phyloP scores from a whole-genome alignment of 1,140 invertebrate species.

The Lordiphosa clarofinis region DNA sequence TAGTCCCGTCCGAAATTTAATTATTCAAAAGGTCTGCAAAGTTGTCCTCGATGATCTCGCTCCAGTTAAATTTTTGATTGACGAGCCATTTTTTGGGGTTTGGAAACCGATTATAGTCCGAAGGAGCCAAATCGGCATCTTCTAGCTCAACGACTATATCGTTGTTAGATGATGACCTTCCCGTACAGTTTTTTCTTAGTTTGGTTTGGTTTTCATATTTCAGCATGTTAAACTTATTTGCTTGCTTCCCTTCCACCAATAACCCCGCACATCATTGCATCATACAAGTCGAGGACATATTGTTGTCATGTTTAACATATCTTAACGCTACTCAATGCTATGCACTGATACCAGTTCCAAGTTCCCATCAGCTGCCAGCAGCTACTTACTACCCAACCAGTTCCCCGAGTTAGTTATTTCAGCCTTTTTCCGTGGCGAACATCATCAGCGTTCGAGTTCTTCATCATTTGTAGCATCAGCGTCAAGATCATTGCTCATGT shows the following conservation, averaged over 20 bases:
- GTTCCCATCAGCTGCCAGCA: neutral
- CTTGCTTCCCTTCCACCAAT: slow-evolving; percentile 1
- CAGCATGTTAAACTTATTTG: neutral
- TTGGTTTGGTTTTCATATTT: no score
- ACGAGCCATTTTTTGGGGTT: no score
- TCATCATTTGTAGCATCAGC: slow-evolving; percentile 80
- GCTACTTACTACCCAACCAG: neutral
- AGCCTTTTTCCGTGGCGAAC: slow-evolving; percentile 35
- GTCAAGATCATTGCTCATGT: slow-evolving; percentile 80
- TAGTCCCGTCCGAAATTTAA: no score
- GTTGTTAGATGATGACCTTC: no score
- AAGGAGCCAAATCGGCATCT: no score
- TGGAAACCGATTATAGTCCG: no score
- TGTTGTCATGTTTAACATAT: slow-evolving; percentile 79
- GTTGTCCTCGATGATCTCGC: no score
- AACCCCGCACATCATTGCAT: slow-evolving; percentile 34
- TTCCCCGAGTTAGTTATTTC: slow-evolving; percentile 15
- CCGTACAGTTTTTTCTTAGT: no score
- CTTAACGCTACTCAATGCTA: slow-evolving; percentile 71
- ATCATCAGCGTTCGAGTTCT: slow-evolving; percentile 71
- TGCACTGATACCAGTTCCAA: slow-evolving; percentile 40
- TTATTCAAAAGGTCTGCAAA: no score
- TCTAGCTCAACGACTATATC: no score
- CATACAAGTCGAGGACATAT: slow-evolving; percentile 59
- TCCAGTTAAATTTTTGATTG: no score